Base-by-base conservation (phyloP, 2,113 vertebrate genomes). In the Osmerus eperlanus region DNA sequence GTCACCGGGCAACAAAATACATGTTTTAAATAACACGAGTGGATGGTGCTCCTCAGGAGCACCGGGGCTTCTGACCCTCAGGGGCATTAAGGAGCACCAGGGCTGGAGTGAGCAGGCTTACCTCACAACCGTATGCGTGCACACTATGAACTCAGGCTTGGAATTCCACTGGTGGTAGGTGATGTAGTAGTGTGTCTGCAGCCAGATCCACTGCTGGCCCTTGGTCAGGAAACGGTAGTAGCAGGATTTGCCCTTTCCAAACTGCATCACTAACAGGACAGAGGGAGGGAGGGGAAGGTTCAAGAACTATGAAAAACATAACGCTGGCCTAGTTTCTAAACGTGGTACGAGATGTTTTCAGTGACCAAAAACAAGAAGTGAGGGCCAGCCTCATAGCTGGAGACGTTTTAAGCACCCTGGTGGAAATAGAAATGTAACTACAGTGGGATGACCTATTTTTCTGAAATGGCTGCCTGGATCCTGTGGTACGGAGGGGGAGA, bases 91-190 rank as follows among this genome's bases (percentile, higher is more conserved):
- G 18, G 21, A 14, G 29, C 56, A 59, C 3, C 4, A 36, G 8
- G 7, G 56, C 51, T 29, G 19, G 29, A 60, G 4, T 29, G 8
- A 59, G 36, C 19, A 51, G 71, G 54, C 85, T 75, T 89, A 94
- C 93, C 94, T 94, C 77, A 95, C 91, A 3, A 95, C 92, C n/a
- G 90, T 94, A 82, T 96, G 92, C n/a, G 92, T 95, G 69, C 93
- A 95, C 82, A 96, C 94, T 3, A 95, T 94, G 82, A 95, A 96
- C 87, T 96, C 93, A 0, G 95, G 94, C 78, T 95, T 95, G 88
- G 94, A 97, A 83, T 95, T 97, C 95, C 95, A 97, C 86, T 97
- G 95, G 83, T 97, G 94, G 84, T 94, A 96, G 3, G 94, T 95
- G 81, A 93, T 93, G 90, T 94, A 96, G 86, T 94, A 95, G 71